Evolutionary conservation across 1,140 invertebrate genomes (phyloP).

Genomic region (Orius insidiosus): DNA sequence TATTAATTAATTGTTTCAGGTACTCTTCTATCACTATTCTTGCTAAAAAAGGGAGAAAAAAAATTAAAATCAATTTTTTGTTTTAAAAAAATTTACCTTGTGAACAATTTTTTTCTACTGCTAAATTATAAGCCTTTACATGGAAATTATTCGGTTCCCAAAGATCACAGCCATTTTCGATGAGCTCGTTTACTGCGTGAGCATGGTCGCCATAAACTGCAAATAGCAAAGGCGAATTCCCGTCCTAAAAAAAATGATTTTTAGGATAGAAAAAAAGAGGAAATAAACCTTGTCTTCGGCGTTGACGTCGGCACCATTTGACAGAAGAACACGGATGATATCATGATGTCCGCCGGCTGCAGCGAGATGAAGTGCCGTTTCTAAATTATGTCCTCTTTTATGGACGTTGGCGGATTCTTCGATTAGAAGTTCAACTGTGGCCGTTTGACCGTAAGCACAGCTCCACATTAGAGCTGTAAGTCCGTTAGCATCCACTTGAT

Average conservation of each 20-base stretch:
- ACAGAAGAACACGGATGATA: slow-evolving; percentile 61
- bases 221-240: slow-evolving; percentile 12
- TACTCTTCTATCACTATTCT: no score
- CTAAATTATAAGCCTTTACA: neutral
- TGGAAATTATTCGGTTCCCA: slow-evolving; percentile 6
- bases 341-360: slow-evolving; percentile 72
- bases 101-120: slow-evolving; percentile 1
- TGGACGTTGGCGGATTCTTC: slow-evolving; percentile 53
- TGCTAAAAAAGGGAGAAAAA: no score
- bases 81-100: slow-evolving; percentile 3
- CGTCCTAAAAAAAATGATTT: slow-evolving; percentile 7
- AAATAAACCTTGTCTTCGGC: slow-evolving; percentile 58
- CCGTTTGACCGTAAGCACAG: slow-evolving; percentile 66
- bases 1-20: no score
- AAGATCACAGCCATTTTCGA: slow-evolving; percentile 8
- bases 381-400: slow-evolving; percentile 49
- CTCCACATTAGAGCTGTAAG: slow-evolving; percentile 81
- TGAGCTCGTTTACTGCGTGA: slow-evolving; percentile 12
- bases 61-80: no score
- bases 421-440: slow-evolving; percentile 44
- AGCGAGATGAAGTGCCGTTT: slow-evolving; percentile 72
- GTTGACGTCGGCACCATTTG: slow-evolving; percentile 55
- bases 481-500: slow-evolving; percentile 54
- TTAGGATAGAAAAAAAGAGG: no score
- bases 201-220: slow-evolving; percentile 12